A percentile compares a stretch with the other conserved stretches of the same genome.
Evolutionary conservation across 2,888 invertebrate species (phyloP).

Genomic region (Platerodrilus igneus): DNA sequence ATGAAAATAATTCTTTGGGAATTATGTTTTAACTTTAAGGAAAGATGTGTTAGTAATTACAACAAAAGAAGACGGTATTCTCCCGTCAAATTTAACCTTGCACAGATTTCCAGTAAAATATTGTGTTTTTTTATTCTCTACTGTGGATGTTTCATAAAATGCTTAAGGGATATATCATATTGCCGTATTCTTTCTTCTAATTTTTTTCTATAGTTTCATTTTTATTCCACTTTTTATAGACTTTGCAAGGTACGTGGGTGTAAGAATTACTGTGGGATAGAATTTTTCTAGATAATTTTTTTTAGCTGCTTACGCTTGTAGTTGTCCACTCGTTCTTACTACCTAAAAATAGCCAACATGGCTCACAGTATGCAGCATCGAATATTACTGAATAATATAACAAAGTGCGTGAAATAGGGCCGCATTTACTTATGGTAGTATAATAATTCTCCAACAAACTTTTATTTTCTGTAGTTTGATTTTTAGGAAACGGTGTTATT

Average conservation of each 20-base stretch:
- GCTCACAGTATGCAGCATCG: conserved; percentile 18
- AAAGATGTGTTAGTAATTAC: too few relatives aligned
- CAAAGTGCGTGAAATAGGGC: conserved; percentile 7
- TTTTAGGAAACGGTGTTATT: conserved; percentile 6
- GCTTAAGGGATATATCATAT: conserved; percentile 4
- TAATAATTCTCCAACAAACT: conserved; percentile 3
- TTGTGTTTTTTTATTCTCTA: too few relatives aligned
- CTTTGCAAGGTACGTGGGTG: conserved; percentile 8
- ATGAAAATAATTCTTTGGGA: too few relatives aligned
- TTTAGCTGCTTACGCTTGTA: conserved; percentile 11
- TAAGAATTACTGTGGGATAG: conserved; percentile 6
- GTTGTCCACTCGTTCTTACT: conserved; percentile 2
- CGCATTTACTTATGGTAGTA: neutral
- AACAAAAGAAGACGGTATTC: too few relatives aligned
- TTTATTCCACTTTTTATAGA: conserved; percentile 4
- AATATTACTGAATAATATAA: conserved; percentile 20
- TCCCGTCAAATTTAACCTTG: too few relatives aligned
- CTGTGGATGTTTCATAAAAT: too few relatives aligned
- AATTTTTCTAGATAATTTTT: conserved; percentile 14
- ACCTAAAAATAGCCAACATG: conserved; percentile 20
- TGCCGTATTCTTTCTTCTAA: conserved; percentile 5
- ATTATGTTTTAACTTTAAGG: too few relatives aligned
- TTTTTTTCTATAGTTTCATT: conserved; percentile 5
- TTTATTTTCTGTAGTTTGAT: neutral
- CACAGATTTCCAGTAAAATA: too few relatives aligned